phyloP scores from a whole-genome alignment of 2,888 invertebrate species.

The Gandaritis pyraliata region DNA sequence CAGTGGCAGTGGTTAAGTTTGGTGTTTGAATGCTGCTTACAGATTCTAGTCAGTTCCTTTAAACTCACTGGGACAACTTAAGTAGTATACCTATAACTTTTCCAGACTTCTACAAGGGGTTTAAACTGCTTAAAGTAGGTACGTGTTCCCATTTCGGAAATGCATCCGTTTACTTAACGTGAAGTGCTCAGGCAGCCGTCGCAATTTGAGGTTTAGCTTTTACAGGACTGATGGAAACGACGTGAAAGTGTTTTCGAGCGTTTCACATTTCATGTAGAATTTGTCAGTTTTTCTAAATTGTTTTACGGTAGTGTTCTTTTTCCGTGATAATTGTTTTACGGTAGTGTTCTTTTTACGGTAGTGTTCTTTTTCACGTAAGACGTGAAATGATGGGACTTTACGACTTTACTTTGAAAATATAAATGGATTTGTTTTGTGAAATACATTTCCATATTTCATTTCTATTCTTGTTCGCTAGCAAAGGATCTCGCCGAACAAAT shows the following conservation, averaged over 20 bases:
- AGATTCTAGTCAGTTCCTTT: not conserved
- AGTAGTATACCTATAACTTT: too few species aligned
- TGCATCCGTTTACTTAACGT: constrained; percentile 27
- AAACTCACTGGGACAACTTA: not conserved
- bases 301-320: too few species aligned
- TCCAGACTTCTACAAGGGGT: constrained; percentile 3
- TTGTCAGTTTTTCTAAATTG: too few species aligned
- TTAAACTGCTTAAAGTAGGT: not conserved
- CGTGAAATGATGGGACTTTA: not conserved
- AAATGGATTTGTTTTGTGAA: constrained; percentile 13
- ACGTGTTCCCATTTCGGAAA: constrained; percentile 29
- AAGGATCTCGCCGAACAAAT: constrained; percentile 37
- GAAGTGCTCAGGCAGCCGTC: constrained; percentile 16
- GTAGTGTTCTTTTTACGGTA: too few species aligned
- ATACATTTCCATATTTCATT: constrained; percentile 26
- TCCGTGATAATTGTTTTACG: too few species aligned
- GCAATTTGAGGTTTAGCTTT: constrained; percentile 25
- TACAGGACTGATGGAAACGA: constrained; percentile 12
- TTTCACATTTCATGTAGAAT: not conserved
- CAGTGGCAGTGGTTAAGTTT: not conserved
- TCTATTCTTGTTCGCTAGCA: constrained; percentile 30
- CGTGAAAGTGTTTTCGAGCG: not conserved
- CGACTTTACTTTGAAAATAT: constrained; percentile 8
- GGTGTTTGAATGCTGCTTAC: not conserved
- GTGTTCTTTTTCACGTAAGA: too few species aligned